Evolutionary conservation across 2,797 vertebrate species (phyloP).

Genomic region (Lacerta viridis): DNA sequence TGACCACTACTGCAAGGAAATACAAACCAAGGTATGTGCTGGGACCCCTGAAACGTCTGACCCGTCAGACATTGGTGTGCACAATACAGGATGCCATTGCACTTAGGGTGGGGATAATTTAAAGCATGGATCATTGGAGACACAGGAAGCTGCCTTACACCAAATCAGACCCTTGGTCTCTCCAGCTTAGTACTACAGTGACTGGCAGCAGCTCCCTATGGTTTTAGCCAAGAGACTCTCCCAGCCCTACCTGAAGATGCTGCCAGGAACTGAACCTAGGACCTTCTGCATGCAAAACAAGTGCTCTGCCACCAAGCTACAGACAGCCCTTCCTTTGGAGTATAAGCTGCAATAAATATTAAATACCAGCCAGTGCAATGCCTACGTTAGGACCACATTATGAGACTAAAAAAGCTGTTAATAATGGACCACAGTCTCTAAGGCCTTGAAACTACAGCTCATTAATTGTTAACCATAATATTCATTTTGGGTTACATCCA

Average conservation of each 20-base stretch:
- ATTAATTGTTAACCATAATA: conserved; percentile 64
- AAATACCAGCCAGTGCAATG: background rate
- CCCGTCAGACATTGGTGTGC: too few relatives aligned
- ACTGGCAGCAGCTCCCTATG: too few relatives aligned
- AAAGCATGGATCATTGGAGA: background rate
- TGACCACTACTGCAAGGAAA: too few relatives aligned
- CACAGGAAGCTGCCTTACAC: background rate
- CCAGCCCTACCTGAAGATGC: too few relatives aligned
- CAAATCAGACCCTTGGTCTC: background rate
- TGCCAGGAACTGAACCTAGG: too few relatives aligned
- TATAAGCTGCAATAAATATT: background rate
- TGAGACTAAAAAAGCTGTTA: conserved; percentile 43
- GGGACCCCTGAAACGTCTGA: too few relatives aligned
- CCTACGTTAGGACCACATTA: background rate
- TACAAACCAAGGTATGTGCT: too few relatives aligned
- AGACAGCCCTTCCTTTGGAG: background rate
- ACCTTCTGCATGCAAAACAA: too few relatives aligned
- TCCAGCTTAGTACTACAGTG: too few relatives aligned
- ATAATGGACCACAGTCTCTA: background rate
- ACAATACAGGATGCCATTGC: background rate
- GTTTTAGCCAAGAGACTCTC: too few relatives aligned
- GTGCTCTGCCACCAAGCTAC: background rate
- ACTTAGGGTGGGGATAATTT: background rate
- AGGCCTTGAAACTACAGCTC: conserved; percentile 48
- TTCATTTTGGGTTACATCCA: conserved; percentile 17